Evolutionary conservation across 2,113 vertebrate species (phyloP).

Genomic region (Herpetotheres cachinnans): DNA sequence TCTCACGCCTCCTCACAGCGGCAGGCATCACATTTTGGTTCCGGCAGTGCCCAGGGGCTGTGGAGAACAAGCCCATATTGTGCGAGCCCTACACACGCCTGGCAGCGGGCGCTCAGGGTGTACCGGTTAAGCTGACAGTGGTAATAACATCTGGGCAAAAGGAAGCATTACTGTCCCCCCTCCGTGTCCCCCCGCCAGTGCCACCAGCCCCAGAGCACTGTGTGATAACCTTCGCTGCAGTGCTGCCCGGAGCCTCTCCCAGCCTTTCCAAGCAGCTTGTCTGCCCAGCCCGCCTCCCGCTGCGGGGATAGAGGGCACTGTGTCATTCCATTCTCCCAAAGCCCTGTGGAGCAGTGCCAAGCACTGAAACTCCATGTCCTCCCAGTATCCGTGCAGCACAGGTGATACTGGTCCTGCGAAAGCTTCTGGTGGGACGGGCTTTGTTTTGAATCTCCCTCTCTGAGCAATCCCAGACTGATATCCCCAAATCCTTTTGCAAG

Average conservation of each 20-base stretch:
- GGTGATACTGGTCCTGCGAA: rapidly evolving
- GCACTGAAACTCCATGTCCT: not conserved
- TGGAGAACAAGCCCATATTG: not conserved
- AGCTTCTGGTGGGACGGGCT: not conserved
- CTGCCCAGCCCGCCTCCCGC: not conserved
- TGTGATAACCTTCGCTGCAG: rapidly evolving
- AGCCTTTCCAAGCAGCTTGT: not conserved
- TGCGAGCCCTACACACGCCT: not conserved
- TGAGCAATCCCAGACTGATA: rapidly evolving
- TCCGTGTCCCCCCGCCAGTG: too few species aligned
- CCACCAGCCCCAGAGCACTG: not conserved
- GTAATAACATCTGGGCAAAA: not conserved
- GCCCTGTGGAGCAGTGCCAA: not conserved
- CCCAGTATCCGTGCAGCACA: not conserved
- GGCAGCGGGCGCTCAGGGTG: not conserved
- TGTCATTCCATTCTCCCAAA: not conserved
- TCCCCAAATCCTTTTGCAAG: not conserved
- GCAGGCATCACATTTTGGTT: not conserved
- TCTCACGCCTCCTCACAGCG: rapidly evolving
- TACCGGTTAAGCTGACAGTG: rapidly evolving
- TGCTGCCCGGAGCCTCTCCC: not conserved
- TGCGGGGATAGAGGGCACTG: not conserved
- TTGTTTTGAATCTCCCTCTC: not conserved
- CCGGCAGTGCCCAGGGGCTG: not conserved
- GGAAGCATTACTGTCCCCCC: not conserved